Percentiles rank a stretch among this genome's conserved stretches.
These are phyloP conservation scores for Plestiodon gilberti DNA, from an alignment of 2,113 vertebrate genomes.

Conservation along the genomic window DNA sequence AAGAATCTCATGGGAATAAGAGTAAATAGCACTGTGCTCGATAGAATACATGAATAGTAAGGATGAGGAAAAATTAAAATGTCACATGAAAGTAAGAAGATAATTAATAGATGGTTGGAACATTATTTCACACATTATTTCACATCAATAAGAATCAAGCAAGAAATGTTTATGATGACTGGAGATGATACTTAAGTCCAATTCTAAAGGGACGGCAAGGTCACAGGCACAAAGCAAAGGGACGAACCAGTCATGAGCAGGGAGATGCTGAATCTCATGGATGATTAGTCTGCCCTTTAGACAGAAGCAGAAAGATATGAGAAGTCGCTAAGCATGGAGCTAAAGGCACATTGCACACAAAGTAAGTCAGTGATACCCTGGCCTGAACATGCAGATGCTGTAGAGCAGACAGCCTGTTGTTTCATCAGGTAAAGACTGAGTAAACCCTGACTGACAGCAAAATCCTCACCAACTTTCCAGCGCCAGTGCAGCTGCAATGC, in stretches of 20 bases:
- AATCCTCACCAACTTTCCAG: too few relatives aligned
- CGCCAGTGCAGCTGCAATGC: too few relatives aligned
- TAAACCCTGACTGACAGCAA: too few relatives aligned
- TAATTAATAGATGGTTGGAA: not conserved
- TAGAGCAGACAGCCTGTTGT: too few relatives aligned
- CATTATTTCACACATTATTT: not conserved
- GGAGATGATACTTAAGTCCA: not conserved
- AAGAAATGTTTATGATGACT: not conserved
- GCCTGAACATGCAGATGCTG: too few relatives aligned
- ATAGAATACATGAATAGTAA: not conserved
- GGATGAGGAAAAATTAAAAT: not conserved
- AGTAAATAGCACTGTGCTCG: not conserved
- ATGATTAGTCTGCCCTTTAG: rapidly evolving
- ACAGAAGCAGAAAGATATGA: not conserved
- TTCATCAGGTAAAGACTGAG: too few relatives aligned
- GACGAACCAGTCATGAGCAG: not conserved
- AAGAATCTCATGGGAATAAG: not conserved
- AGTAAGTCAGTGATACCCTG: too few relatives aligned
- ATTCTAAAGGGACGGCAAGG: not conserved
- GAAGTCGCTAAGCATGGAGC: not conserved
- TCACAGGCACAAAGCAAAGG: not conserved
- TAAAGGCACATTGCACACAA: too few relatives aligned
- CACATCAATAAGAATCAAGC: not conserved
- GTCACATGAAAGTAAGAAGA: not conserved
- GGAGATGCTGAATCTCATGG: not conserved